Percentiles rank a stretch among this genome's conserved stretches.
Conservation (phyloP, 2,113 vertebrate species). For the Channa argus region DNA sequence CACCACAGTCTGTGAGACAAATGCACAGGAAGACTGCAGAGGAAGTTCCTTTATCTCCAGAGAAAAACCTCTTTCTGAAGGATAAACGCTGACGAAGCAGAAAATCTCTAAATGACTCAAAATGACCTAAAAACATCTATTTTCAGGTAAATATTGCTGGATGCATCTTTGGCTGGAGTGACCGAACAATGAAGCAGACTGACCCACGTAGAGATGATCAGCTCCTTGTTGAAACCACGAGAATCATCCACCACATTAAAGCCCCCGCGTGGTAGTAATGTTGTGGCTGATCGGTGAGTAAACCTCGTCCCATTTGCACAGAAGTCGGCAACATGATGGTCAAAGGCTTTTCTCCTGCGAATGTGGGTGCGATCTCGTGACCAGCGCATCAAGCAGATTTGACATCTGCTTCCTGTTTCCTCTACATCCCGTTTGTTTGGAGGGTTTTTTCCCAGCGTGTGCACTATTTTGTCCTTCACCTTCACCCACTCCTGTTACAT, state of each 20-base stretch:
- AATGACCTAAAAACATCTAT: neutral
- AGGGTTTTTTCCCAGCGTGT: neutral
- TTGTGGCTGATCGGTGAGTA: no score
- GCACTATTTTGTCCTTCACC: conserved; percentile 6
- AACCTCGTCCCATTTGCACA: no score
- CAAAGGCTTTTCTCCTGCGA: neutral
- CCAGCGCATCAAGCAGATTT: conserved; percentile 70
- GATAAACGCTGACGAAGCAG: conserved; percentile 47
- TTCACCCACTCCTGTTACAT: neutral
- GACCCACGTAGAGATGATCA: no score
- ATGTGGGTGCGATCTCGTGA: conserved; percentile 38
- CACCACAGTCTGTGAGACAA: neutral
- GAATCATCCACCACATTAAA: no score
- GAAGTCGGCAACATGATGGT: no score
- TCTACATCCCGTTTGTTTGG: conserved; percentile 11
- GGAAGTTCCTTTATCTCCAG: conserved; percentile 47
- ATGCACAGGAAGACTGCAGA: conserved; percentile 17
- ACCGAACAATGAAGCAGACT: neutral
- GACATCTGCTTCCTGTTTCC: conserved; percentile 76
- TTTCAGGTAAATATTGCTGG: neutral
- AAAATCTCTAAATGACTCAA: conserved; percentile 18
- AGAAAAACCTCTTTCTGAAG: conserved; percentile 5
- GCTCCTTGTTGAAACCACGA: no score
- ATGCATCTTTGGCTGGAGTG: neutral
- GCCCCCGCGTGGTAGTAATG: no score